Conservation (phyloP, 2,113 vertebrate genomes). For the Bos taurus region ARS-UCD2.0 NC_037336.1:41479001-41479500, state of each 20-base stretch:
- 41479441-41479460: neutral
- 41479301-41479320: neutral
- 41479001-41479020: neutral
- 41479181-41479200: neutral
- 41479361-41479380: neutral
- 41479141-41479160: neutral
- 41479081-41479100: neutral
- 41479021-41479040: rapidly evolving
- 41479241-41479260: neutral
- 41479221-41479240: rapidly evolving
- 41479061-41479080: neutral
- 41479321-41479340: rapidly evolving
- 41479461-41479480: neutral
- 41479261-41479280: neutral
- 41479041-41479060: neutral
- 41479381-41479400: neutral
- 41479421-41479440: neutral
- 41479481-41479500: neutral
- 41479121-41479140: neutral
- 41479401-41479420: neutral
- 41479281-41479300: too few relatives aligned
- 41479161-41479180: neutral
- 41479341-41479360: neutral
- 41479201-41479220: neutral
- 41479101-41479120: neutral